Base-by-base conservation (phyloP, 2,888 invertebrate genomes). In the Hyppa rectilinea region DNA sequence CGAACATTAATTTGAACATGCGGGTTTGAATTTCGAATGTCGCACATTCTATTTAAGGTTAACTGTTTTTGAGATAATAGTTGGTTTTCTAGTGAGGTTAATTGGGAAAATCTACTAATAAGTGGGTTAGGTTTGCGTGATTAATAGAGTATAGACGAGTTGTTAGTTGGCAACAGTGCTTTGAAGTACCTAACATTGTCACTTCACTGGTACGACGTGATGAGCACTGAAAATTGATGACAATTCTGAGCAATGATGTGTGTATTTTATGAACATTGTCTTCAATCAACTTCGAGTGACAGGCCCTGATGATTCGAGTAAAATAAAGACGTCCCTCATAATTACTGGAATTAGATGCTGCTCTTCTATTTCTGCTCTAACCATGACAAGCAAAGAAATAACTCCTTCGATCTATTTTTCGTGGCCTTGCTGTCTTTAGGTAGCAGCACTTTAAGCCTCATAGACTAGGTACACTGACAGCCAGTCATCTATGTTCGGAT, bases 21-120 rank as follows among this genome's bases (percentile, higher is more conserved):
- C 94, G 94, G 93, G 93, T 87, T 90, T 88, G 89, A 90, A 89
- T 92, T 91, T 91, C 88, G 90, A 91, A 90, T 86, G 87, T 85
- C 84, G 84, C 85, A 81, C 83, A 85, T 84, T 83, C 83, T 83
- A 78, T 84, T 85, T 81, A 75, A 70, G 78, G 83, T 78, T 82
- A 84, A 85, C 83, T 75, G 85, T 82, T 83, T 84, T 71, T 60
- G 74, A 50, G 80, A 80, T 85, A 85, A 81, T 81, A 77, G 85
- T 82, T 43, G 56, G 59, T 83, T 78, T 83, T 60, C 75, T 73
- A 71, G 75, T 59, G 65, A 73, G 71, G 83, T 73, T 81, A 82
- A 81, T 78, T 65, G 68, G 58, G 59, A 50, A 75, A 79, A 82
- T 69, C 66, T 55, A 56, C 50, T 38, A 68, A 50, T 62, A 82